Conservation (phyloP, 2,888 invertebrate genomes). For the Pilophorus perplexus region DNA sequence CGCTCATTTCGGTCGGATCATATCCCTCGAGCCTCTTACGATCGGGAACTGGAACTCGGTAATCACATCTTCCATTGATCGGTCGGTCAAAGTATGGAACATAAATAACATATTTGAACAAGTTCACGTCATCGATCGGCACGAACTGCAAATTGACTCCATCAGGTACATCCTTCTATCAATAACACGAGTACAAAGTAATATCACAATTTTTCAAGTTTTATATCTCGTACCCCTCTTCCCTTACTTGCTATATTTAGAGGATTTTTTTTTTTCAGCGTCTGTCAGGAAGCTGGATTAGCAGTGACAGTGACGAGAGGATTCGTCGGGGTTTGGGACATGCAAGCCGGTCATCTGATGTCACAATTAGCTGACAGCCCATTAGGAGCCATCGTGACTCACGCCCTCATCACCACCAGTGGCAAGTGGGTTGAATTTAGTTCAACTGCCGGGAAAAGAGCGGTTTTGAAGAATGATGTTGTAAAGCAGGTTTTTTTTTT, state of each 20-base stretch:
- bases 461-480: no score
- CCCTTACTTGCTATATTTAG: no score
- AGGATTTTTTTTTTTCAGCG: slow-evolving; percentile 58
- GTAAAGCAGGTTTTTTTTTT: no score
- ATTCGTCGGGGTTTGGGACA: slow-evolving; percentile 93
- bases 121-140: slow-evolving; percentile 91
- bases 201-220: no score
- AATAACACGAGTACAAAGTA: no score
- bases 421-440: slow-evolving; percentile 59
- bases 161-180: slow-evolving; percentile 80
- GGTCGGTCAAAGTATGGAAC: slow-evolving; percentile 98
- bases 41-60: slow-evolving; percentile 82
- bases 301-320: slow-evolving; percentile 92
- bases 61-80: slow-evolving; percentile 92
- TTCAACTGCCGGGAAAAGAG: no score
- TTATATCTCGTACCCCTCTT: no score
- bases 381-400: slow-evolving; percentile 89
- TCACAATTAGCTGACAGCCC: slow-evolving; percentile 87
- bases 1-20: slow-evolving; percentile 95
- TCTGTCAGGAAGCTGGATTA: slow-evolving; percentile 73
- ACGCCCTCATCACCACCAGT: slow-evolving; percentile 81
- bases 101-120: slow-evolving; percentile 98
- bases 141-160: slow-evolving; percentile 91
- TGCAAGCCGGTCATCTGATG: slow-evolving; percentile 77
- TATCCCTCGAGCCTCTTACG: slow-evolving; percentile 82